A percentile compares a stretch with the other conserved stretches of the same genome.
Evolutionary conservation across 35 echinoderm and acorn worm genomes (phyloP).

Genomic region (Stichopus chloronotus): DNA sequence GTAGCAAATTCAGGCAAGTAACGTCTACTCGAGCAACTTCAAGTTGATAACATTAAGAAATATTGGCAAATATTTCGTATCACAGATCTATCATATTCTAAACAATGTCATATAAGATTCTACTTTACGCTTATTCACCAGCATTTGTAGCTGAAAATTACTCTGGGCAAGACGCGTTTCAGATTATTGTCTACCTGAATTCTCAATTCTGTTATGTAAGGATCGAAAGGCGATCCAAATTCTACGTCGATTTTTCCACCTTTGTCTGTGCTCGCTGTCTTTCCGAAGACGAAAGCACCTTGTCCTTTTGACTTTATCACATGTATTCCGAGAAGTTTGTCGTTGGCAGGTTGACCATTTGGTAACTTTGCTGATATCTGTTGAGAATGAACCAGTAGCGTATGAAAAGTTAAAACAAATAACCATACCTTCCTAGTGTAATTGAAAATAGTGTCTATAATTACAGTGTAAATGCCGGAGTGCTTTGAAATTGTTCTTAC

Average conservation of each 20-base stretch:
- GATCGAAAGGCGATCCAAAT: background rate
- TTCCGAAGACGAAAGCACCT: background rate
- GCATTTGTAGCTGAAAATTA: no score
- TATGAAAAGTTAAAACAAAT: background rate
- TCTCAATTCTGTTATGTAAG: constrained; percentile 22
- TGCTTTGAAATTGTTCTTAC: background rate
- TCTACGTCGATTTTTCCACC: background rate
- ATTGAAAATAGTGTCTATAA: background rate
- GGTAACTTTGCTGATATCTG: constrained; percentile 27
- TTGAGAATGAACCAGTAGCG: background rate
- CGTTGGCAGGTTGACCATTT: background rate
- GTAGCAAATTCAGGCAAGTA: no score
- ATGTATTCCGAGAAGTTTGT: background rate
- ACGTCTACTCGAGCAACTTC: no score
- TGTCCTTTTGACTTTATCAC: background rate
- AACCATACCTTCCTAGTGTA: background rate
- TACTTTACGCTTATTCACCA: no score
- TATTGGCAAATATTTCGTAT: no score
- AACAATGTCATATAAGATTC: no score
- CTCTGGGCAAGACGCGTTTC: no score
- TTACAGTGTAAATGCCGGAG: background rate
- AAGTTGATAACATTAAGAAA: no score
- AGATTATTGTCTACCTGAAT: background rate
- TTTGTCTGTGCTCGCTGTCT: background rate
- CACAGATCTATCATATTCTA: no score